phyloP scores from a whole-genome alignment of 37 sponge, comb jelly and placozoan species.

The Dysidea cf. avara region DNA sequence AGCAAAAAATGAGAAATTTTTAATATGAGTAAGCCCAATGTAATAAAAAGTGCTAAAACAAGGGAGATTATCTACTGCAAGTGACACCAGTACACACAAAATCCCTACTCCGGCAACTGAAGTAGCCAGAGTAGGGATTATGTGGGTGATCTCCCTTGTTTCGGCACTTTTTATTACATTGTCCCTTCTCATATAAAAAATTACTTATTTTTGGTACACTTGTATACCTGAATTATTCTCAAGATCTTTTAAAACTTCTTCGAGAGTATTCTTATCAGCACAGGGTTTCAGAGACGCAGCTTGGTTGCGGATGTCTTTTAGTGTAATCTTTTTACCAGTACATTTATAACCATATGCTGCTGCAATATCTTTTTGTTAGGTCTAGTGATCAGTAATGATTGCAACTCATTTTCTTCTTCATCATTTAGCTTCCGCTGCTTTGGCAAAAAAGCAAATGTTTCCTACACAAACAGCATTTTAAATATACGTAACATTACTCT shows the following conservation, averaged over 20 bases:
- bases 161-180: too few species aligned
- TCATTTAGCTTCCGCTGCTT: neutral
- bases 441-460: conserved; percentile 14
- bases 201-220: too few species aligned
- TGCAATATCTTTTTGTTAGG: conserved; percentile 13
- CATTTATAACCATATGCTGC: conserved; percentile 2
- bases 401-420: conserved; percentile 10
- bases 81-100: too few species aligned
- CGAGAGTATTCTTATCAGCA: conserved; percentile 6
- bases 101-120: too few species aligned
- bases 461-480: conserved; percentile 1
- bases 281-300: conserved; percentile 1
- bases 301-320: conserved; percentile 10
- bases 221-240: conserved; percentile 4
- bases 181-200: too few species aligned
- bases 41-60: too few species aligned
- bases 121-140: too few species aligned
- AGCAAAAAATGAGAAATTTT: too few species aligned
- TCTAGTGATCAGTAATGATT: neutral
- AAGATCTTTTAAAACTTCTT: conserved; percentile 12
- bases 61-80: too few species aligned
- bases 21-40: too few species aligned
- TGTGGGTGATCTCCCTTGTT: too few species aligned
- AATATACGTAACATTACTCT: too few species aligned
- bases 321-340: conserved; percentile 5